These are phyloP conservation scores for Stigmatopora argus DNA, from an alignment of 2,113 vertebrate genomes.

Conservation along the genomic window DNA sequence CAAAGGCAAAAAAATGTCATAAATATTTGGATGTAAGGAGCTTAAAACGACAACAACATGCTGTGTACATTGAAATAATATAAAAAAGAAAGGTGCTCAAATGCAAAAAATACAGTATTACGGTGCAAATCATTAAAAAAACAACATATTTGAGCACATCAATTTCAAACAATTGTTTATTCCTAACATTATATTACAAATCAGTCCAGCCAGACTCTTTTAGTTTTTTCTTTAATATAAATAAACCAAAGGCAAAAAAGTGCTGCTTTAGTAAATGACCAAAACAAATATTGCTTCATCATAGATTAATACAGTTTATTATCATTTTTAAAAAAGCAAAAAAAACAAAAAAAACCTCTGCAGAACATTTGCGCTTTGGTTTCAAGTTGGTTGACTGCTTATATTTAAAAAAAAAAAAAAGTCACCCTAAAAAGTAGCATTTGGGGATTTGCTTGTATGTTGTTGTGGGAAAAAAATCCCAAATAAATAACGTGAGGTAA, in stretches of 20 bases:
- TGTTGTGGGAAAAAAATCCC: conserved; percentile 50
- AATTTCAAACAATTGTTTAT: conserved; percentile 99
- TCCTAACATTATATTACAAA: conserved; percentile 94
- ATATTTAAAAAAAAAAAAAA: conserved; percentile 38
- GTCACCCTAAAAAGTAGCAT: conserved; percentile 9
- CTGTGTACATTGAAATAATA: neutral
- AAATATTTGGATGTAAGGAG: neutral
- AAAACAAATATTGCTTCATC: conserved; percentile 99
- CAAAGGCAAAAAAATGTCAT: neutral
- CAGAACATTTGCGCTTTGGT: conserved; percentile 97
- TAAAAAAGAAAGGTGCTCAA: neutral
- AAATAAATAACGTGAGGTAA: conserved; percentile 79
- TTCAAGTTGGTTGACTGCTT: conserved; percentile 80
- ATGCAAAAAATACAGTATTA: neutral
- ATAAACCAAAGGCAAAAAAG: conserved; percentile 82
- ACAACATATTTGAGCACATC: conserved; percentile 38
- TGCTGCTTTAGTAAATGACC: conserved; percentile 91
- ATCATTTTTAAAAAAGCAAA: conserved; percentile 56
- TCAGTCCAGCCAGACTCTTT: conserved; percentile 94
- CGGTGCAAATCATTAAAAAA: too few relatives aligned
- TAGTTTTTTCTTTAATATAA: conserved; percentile 69
- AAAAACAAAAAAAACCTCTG: conserved; percentile 72
- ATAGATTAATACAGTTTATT: conserved; percentile 92
- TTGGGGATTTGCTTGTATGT: conserved; percentile 54
- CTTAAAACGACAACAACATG: neutral